phyloP scores from a whole-genome alignment of 2,797 vertebrate species.

The Hippopotamyrus pictus region DNA sequence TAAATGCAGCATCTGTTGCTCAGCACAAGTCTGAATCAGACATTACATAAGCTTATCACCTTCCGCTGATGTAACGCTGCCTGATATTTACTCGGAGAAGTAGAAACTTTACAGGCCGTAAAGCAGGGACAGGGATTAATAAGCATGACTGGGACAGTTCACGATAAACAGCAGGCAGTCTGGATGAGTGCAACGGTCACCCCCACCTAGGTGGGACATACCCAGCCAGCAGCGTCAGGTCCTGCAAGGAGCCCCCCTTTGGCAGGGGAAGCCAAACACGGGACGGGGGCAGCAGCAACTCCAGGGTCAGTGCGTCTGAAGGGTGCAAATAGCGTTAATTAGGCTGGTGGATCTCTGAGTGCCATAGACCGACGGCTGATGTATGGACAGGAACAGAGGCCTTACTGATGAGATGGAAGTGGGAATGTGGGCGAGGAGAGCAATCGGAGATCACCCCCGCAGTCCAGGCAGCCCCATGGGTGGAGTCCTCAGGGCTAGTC shows the following conservation, averaged over 20 bases:
- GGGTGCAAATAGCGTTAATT: neutral
- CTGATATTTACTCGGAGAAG: neutral
- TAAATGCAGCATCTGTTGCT: slow-evolving; percentile 5
- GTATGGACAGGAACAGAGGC: slow-evolving; percentile 1
- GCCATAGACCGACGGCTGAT: neutral
- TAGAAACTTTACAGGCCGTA: neutral
- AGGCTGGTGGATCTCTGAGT: neutral
- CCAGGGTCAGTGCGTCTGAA: slow-evolving; percentile 58
- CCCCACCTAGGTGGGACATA: slow-evolving; percentile 21
- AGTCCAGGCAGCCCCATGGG: slow-evolving; percentile 39
- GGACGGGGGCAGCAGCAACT: slow-evolving; percentile 23
- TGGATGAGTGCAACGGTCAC: slow-evolving; percentile 2
- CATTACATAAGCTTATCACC: neutral
- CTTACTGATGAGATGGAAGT: slow-evolving; percentile 65
- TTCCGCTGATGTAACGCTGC: neutral
- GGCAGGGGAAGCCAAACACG: neutral
- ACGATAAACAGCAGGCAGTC: neutral
- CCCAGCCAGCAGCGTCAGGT: slow-evolving; percentile 25
- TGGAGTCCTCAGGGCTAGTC: slow-evolving; percentile 42
- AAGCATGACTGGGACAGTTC: neutral
- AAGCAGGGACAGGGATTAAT: neutral
- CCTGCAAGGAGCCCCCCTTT: neutral
- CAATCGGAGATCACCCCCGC: slow-evolving; percentile 42
- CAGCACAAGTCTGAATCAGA: slow-evolving; percentile 1
- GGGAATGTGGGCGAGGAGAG: slow-evolving; percentile 40